Percentiles rank a stretch among this genome's conserved stretches.
These are phyloP conservation scores for Apostichopus californicus DNA, from an alignment of 35 echinoderm and acorn worm genomes.

Conservation along the genomic window DNA sequence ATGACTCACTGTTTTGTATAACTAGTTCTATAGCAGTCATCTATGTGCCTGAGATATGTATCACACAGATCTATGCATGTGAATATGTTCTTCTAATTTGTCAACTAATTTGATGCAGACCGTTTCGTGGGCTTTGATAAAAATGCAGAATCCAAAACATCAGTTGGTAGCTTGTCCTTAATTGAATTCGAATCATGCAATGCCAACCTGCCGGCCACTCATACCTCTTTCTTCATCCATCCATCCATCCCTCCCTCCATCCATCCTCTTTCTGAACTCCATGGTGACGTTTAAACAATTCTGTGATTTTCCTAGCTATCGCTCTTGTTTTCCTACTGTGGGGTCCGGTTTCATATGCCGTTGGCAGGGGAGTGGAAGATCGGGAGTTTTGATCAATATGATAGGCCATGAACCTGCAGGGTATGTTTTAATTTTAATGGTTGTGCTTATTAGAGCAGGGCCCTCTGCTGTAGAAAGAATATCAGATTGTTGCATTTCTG, in stretches of 20 bases:
- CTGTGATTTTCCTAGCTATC: constrained; percentile 8
- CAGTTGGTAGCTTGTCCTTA: no score
- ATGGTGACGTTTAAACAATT: not conserved
- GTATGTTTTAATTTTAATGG: constrained; percentile 42
- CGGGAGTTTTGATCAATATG: constrained; percentile 44
- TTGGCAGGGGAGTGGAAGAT: constrained; percentile 37
- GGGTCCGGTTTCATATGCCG: constrained; percentile 31
- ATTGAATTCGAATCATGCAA: not conserved
- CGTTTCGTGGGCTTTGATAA: no score
- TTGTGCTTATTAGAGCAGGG: constrained; percentile 32
- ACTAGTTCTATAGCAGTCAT: no score
- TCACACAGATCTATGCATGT: no score
- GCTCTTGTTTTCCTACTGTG: not conserved
- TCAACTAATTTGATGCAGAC: no score
- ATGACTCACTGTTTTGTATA: no score
- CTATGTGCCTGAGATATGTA: no score
- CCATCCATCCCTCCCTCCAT: not conserved
- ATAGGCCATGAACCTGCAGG: constrained; percentile 39
- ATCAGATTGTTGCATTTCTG: constrained; percentile 37
- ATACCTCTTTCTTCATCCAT: not conserved
- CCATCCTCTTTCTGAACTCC: not conserved
- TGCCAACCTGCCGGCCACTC: not conserved
- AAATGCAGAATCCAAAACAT: no score
- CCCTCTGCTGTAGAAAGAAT: constrained; percentile 33
- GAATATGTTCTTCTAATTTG: no score